Conservation (phyloP, 2,113 vertebrate species). For the Nipponia nippon region DNA sequence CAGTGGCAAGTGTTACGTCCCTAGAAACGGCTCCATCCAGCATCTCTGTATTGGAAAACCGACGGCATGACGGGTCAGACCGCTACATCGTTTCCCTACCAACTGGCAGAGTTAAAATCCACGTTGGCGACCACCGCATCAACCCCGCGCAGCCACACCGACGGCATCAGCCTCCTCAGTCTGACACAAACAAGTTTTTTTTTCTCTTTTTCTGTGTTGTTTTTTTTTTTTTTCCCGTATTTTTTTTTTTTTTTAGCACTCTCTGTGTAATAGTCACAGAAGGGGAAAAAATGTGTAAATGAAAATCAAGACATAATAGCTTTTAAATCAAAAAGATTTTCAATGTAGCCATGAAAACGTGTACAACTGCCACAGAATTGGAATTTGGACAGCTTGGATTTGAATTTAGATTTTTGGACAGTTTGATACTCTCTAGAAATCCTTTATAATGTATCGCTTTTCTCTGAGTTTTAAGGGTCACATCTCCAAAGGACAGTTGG, state of each 20-base stretch:
- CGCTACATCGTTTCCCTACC: not conserved
- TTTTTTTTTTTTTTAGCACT: not conserved
- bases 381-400: conserved; percentile 58
- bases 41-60: not conserved
- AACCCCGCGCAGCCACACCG: not conserved
- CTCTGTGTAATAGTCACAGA: not conserved
- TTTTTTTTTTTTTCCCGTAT: no score
- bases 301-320: not conserved
- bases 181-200: not conserved
- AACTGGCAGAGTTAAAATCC: not conserved
- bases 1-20: not conserved
- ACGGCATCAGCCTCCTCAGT: not conserved
- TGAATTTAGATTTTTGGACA: conserved; percentile 65
- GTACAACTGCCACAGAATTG: conserved; percentile 24
- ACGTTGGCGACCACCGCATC: not conserved
- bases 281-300: not conserved
- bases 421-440: conserved; percentile 63
- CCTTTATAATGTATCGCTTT: conserved; percentile 58
- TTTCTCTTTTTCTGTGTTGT: not conserved
- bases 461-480: conserved; percentile 69
- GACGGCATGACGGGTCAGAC: not conserved
- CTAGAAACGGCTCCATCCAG: not conserved
- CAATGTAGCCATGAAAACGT: not conserved
- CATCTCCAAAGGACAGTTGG: conserved; percentile 66
- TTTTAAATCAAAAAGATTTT: conserved; percentile 40